Conservation (phyloP, 1,140 invertebrate genomes). For the Drosophila parabipectinata region DNA sequence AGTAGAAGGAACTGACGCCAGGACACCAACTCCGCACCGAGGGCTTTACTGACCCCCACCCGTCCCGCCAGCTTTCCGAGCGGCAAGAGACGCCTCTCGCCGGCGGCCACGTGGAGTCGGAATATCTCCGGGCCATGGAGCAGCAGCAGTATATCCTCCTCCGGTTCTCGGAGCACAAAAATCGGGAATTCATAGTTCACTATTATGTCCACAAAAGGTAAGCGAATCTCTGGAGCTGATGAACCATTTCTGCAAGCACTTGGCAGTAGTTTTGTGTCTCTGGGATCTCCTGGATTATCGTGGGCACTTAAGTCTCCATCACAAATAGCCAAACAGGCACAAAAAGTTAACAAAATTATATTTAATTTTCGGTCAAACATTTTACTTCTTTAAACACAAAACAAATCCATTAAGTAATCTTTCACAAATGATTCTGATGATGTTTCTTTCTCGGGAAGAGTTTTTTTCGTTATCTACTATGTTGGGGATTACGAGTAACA, state of each 20-base stretch:
- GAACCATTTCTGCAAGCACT: conserved; percentile 43
- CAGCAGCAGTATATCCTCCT: conserved; percentile 52
- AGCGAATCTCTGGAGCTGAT: conserved; percentile 52
- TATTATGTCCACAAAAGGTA: conserved; percentile 76
- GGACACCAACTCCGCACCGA: conserved; percentile 50
- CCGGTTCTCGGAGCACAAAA: conserved; percentile 53
- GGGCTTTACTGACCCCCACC: conserved; percentile 9
- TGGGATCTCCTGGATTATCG: background rate
- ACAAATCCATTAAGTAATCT: background rate
- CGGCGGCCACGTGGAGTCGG: conserved; percentile 52
- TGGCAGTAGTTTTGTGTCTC: conserved; percentile 27
- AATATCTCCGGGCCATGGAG: conserved; percentile 68
- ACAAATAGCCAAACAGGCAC: background rate
- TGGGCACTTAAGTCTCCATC: background rate
- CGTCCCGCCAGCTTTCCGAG: conserved; percentile 57
- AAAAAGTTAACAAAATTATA: background rate
- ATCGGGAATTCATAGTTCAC: conserved; percentile 50
- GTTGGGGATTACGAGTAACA: background rate
- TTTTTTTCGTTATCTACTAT: background rate
- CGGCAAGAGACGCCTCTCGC: conserved; percentile 55
- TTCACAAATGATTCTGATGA: background rate
- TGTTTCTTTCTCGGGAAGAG: background rate
- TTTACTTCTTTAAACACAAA: conserved; percentile 20
- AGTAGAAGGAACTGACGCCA: conserved; percentile 69
- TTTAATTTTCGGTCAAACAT: conserved; percentile 4